Base-by-base conservation (phyloP, 2,888 invertebrate species). In the Micropterix aruncella region DNA sequence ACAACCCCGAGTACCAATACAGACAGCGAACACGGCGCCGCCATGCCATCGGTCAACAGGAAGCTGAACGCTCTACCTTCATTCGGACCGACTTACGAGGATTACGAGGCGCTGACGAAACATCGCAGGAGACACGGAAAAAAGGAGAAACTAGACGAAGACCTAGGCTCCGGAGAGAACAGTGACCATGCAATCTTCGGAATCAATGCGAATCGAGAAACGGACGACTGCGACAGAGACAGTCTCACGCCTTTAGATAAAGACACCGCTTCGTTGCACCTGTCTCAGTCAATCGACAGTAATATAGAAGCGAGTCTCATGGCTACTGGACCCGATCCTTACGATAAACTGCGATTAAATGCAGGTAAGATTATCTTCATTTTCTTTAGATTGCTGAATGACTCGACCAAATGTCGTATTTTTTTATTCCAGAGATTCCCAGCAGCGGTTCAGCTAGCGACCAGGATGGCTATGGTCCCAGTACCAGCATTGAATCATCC, bases 401-500 rank as follows among this genome's bases (percentile, higher is more conserved):
- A n/a, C n/a, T n/a, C 27, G 27, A 12, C 7, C 27, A 27, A 27
- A 27, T 27, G 27, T 27, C 5, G 12, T 7, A 27, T 7, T 27
- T 40, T 18, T 19, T 14, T 36, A 16, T 48, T 57, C 40, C 52
- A 65, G 65, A 66, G 49, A 57, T 64, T 50, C 61, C 61, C 53
- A 75, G 74, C 55, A 75, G 75, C 54, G 75, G 71, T 12, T 62
- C 75, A 40, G 72, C 71, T 1, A 76, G 76, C 50, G 70, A 75
- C 47, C 68, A 69, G 46, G 75, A 75, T 51, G 70, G 70, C 7
- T 71, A 73, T 46, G 70, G 72, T 41, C 71, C 71, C 17, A 75
- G 74, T 49, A 74, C 72, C 14, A 78, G 77, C 53, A 57, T 75
- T 46, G 77, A 77, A 52, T 75, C 77, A 2, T 62, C 62, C 9